Evolutionary conservation across 2,888 invertebrate species (phyloP).

Genomic region (Hedya salicella): DNA sequence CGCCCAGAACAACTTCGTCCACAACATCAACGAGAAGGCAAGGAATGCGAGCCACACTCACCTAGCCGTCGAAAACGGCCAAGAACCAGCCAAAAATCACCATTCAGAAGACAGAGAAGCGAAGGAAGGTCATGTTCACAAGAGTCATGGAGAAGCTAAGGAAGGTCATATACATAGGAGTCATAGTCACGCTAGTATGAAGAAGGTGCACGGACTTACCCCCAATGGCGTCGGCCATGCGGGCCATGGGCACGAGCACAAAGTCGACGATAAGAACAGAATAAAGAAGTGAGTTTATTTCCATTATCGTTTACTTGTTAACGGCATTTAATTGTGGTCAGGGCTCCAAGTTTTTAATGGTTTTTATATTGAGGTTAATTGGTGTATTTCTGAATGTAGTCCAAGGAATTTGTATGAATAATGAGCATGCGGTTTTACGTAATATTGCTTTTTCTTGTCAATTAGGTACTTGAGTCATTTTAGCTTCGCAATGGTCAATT

Average conservation of each 20-base stretch:
- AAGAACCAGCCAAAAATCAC: slow-evolving; percentile 55
- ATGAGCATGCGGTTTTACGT: slow-evolving; percentile 25
- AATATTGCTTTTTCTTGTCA: background rate
- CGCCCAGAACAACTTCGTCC: slow-evolving; percentile 79
- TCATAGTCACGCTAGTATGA: slow-evolving; percentile 79
- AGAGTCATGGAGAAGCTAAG: slow-evolving; percentile 67
- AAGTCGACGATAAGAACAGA: slow-evolving; percentile 63
- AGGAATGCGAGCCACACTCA: slow-evolving; percentile 71
- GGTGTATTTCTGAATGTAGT: slow-evolving; percentile 28
- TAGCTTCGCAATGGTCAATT: background rate
- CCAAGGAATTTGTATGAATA: slow-evolving; percentile 23
- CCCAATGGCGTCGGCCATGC: slow-evolving; percentile 75
- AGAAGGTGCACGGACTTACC: slow-evolving; percentile 66
- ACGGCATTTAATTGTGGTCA: slow-evolving; percentile 24
- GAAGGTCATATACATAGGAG: slow-evolving; percentile 72
- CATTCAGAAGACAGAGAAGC: slow-evolving; percentile 24
- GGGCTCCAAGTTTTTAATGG: slow-evolving; percentile 4
- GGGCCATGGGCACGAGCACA: slow-evolving; percentile 68
- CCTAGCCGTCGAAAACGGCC: slow-evolving; percentile 72
- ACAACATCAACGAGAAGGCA: slow-evolving; percentile 76
- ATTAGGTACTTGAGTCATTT: background rate
- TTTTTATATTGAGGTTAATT: slow-evolving; percentile 33
- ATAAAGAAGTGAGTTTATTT: slow-evolving; percentile 69
- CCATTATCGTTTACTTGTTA: slow-evolving; percentile 6
- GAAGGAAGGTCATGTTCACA: slow-evolving; percentile 65